These are phyloP conservation scores for Spodoptera exigua DNA, from an alignment of 2,888 invertebrate species.

Conservation along the genomic window DNA sequence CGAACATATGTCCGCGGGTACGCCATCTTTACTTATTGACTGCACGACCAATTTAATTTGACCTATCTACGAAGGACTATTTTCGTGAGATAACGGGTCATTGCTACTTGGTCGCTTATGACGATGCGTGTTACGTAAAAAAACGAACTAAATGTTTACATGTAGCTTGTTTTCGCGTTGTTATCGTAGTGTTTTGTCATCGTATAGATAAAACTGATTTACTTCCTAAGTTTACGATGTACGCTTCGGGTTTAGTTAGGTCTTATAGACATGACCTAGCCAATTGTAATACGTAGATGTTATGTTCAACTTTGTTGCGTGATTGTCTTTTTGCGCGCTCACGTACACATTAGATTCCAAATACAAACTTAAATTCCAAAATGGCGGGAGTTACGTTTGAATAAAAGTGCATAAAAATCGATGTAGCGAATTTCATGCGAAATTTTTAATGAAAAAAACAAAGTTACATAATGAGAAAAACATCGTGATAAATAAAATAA, in stretches of 20 bases:
- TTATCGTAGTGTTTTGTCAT: slow-evolving; percentile 66
- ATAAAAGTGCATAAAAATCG: slow-evolving; percentile 1
- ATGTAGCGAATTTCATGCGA: slow-evolving; percentile 21
- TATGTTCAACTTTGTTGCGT: slow-evolving; percentile 18
- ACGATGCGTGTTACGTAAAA: slow-evolving; percentile 70
- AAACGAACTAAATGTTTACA: slow-evolving; percentile 67
- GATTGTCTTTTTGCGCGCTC: slow-evolving; percentile 10
- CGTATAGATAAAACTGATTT: slow-evolving; percentile 62
- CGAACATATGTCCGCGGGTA: slow-evolving; percentile 76
- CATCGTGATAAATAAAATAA: slow-evolving; percentile 23
- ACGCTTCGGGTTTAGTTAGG: slow-evolving; percentile 10
- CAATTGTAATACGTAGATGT: slow-evolving; percentile 9
- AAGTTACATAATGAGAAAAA: slow-evolving; percentile 41
- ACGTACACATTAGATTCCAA: slow-evolving; percentile 1
- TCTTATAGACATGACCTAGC: slow-evolving; percentile 42
- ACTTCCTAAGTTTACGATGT: slow-evolving; percentile 54
- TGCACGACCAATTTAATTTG: slow-evolving; percentile 70
- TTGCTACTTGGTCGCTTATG: slow-evolving; percentile 44
- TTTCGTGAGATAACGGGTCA: slow-evolving; percentile 41
- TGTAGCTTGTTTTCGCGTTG: slow-evolving; percentile 64
- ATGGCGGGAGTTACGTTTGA: background rate
- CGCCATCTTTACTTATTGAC: slow-evolving; percentile 78
- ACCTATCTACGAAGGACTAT: slow-evolving; percentile 58
- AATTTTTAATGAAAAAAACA: slow-evolving; percentile 10
- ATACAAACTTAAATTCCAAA: background rate